Evolutionary conservation across 2,888 invertebrate genomes (phyloP).

Genomic region (Plagodis dolabraria): DNA sequence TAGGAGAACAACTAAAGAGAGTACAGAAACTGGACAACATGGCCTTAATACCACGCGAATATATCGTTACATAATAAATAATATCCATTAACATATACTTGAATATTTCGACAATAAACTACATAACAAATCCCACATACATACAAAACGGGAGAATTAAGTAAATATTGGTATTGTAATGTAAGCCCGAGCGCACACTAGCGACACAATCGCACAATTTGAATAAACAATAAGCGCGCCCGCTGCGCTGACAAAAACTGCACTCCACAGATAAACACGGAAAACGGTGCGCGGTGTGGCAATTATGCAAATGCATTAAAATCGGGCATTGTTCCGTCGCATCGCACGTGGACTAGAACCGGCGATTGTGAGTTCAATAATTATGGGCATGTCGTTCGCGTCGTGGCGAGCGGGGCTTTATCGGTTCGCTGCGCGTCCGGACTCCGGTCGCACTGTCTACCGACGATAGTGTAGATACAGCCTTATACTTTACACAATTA

Average conservation of each 20-base stretch:
- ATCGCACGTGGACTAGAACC: conserved; percentile 51
- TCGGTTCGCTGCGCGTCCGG: conserved; percentile 7
- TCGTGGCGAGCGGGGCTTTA: conserved; percentile 23
- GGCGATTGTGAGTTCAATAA: conserved; percentile 20
- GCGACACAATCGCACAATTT: conserved; percentile 45
- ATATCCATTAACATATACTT: conserved; percentile 3
- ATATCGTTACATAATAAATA: background rate
- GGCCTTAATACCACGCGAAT: background rate
- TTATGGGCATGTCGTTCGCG: conserved; percentile 37
- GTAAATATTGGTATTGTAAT: background rate
- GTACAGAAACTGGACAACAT: too few relatives aligned
- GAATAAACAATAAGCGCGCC: conserved; percentile 38
- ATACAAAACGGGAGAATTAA: background rate
- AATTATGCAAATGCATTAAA: conserved; percentile 66
- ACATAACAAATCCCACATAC: background rate
- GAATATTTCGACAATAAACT: conserved; percentile 4
- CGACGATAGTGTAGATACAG: conserved; percentile 10
- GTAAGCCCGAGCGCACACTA: conserved; percentile 8
- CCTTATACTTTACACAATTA: conserved; percentile 6
- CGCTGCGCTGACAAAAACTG: conserved; percentile 29
- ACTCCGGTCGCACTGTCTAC: background rate
- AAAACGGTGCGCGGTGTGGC: conserved; percentile 49
- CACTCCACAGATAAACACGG: conserved; percentile 51
- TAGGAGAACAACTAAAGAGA: too few relatives aligned
- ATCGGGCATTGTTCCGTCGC: conserved; percentile 55